Base-by-base conservation (phyloP, 1,140 invertebrate genomes). In the Eumaeus atala region DNA sequence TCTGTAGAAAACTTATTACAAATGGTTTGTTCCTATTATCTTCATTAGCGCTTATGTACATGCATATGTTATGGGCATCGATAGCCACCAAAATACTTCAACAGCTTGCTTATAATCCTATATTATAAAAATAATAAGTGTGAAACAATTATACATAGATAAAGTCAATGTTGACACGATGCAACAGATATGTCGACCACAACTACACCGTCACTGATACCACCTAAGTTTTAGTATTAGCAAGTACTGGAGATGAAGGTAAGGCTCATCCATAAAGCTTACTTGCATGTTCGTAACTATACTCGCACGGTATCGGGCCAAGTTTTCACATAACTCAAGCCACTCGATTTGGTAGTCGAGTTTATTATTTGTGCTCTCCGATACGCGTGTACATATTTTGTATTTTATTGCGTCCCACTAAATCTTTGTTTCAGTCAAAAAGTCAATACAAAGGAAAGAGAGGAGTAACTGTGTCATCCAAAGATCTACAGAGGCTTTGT, bases 251-350 rank as follows among this genome's bases (percentile, higher is more conserved):
- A 17, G 4, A 17, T 17, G 16, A 17, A 44, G 9, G 11, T 28
- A 49, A 12, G 34, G 14, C 48, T 14, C 42, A 65, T 70, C 67
- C 48, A 59, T 58, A 44, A 33, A 54, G 36, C 63, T 62, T 76
- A 74, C 18, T 55, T 72, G 58, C 44, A 7, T 42, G 64, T 54
- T 44, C 58, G 53, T 54, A 64, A 59, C 64, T 64, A 62, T 56
- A 54, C 58, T 65, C 56, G 58, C 59, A 62, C 65, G 58, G 63
- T 65, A 73, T 79, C 71, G 75, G 53, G 44, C 40, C 70, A 84
- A 84, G 68, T 84, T 84, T 84, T 61, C 75, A 71, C 81, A 84
- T 82, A 84, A 82, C 68, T 84, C 77, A 84, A 65, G 63, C 70
- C 75, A 82, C 75, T 82, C 81, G 81, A 84, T 84, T 81, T 77